Percentiles rank a stretch among this genome's conserved stretches.
Conservation (phyloP, 1,140 invertebrate genomes). For the Hestina assimilis region DNA sequence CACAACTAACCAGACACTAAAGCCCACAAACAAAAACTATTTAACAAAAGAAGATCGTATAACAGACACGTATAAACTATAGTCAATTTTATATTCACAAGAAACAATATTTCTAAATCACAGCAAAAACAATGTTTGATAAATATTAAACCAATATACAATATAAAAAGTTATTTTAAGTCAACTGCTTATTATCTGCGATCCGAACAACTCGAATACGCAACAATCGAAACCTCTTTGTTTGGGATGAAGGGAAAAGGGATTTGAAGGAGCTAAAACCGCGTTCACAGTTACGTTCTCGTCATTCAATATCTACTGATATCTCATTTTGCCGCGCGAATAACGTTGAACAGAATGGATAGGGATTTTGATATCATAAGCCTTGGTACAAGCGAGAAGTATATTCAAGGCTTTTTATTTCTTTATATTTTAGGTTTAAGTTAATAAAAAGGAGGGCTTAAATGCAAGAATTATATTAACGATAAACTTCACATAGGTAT, state of each 20-base stretch:
- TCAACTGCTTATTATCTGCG: slow-evolving; percentile 48
- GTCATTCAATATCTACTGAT: slow-evolving; percentile 72
- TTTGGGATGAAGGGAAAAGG: slow-evolving; percentile 33
- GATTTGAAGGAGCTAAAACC: slow-evolving; percentile 40
- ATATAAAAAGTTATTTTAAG: slow-evolving; percentile 9
- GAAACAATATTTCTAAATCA: no score
- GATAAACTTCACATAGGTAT: no score
- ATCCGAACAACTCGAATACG: slow-evolving; percentile 37
- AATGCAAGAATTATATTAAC: no score
- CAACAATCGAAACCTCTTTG: slow-evolving; percentile 7
- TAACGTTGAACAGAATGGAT: slow-evolving; percentile 53
- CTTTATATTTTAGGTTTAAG: no score
- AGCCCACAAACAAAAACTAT: no score
- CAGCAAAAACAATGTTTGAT: no score
- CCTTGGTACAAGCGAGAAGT: slow-evolving; percentile 14
- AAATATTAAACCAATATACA: background rate
- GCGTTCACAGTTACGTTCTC: slow-evolving; percentile 45
- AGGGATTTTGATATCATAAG: slow-evolving; percentile 24
- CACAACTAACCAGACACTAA: no score
- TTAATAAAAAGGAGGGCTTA: no score
- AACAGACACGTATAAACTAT: no score
- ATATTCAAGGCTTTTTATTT: background rate
- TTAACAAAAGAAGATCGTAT: no score
- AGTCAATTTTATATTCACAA: no score
- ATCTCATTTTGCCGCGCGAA: slow-evolving; percentile 70